phyloP scores from a whole-genome alignment of 2,113 vertebrate genomes.

The Oenanthe oenanthe region DNA sequence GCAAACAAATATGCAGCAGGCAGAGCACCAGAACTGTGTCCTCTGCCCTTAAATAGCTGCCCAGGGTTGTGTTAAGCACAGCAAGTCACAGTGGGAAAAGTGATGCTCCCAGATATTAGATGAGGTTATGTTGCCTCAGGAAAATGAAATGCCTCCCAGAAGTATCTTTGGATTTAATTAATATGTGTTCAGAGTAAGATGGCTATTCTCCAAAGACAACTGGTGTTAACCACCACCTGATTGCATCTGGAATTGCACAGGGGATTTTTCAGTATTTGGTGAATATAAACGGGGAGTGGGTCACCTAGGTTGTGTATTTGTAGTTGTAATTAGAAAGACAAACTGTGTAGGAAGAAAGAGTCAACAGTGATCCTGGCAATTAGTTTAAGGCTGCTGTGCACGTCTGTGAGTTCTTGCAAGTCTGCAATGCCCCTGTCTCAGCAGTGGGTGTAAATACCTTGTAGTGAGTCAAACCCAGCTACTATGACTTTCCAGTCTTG shows the following conservation, averaged over 20 bases:
- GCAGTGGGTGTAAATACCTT: neutral
- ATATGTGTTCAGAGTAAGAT: neutral
- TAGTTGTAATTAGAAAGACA: slow-evolving; percentile 38
- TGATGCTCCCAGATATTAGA: neutral
- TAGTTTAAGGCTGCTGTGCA: neutral
- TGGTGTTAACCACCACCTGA: neutral
- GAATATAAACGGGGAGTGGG: neutral
- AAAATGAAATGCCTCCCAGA: slow-evolving; percentile 5
- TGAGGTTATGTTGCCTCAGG: neutral
- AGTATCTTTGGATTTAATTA: slow-evolving; percentile 5
- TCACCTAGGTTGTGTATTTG: neutral
- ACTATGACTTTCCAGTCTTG: neutral
- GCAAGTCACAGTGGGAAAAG: neutral
- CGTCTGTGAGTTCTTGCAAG: neutral
- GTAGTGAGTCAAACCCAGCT: neutral
- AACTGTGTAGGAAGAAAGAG: slow-evolving; percentile 9
- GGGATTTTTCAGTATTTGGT: neutral
- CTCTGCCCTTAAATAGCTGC: neutral
- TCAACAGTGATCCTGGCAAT: slow-evolving; percentile 14
- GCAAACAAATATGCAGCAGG: neutral
- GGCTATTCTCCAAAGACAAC: neutral
- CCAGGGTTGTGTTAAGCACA: neutral
- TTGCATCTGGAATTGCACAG: neutral
- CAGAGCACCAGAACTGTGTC: neutral
- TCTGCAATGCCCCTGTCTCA: neutral